phyloP scores from a whole-genome alignment of 2,797 vertebrate genomes.

The Poeciliopsis paucimaculata region DNA sequence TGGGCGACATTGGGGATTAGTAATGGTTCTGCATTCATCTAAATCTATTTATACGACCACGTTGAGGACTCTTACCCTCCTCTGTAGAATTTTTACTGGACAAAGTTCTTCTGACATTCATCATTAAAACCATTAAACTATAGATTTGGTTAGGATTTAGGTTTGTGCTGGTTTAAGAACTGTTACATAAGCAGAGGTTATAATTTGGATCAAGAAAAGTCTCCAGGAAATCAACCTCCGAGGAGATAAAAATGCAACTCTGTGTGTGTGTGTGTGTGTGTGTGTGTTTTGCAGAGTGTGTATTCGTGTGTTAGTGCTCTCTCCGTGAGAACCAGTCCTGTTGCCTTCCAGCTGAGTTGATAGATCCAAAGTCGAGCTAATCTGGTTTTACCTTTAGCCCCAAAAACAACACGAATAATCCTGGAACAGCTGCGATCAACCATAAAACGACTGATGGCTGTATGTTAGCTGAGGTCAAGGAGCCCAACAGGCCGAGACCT shows the following conservation, averaged over 20 bases:
- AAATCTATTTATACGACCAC: not conserved
- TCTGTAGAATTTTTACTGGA: not conserved
- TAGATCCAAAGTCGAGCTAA: constrained; percentile 79
- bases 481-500: constrained; percentile 64
- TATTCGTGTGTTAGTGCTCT: constrained; percentile 50
- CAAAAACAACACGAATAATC: constrained; percentile 79
- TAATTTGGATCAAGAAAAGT: not conserved
- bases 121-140: not conserved
- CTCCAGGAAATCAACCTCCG: not conserved
- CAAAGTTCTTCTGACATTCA: not conserved
- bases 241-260: not conserved
- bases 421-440: constrained; percentile 75
- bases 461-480: constrained; percentile 66
- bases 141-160: not conserved
- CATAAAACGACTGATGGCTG: constrained; percentile 72
- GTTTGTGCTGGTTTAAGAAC: not conserved
- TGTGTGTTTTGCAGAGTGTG: constrained; percentile 10
- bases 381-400: constrained; percentile 80
- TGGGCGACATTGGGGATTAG: not conserved
- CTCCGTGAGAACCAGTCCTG: constrained; percentile 71
- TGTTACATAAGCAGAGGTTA: not conserved
- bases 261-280: not conserved
- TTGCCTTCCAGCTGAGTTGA: constrained; percentile 81
- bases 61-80: not conserved
- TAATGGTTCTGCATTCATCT: not conserved